These are phyloP conservation scores for Cephalopachus bancanus DNA, from an alignment of 2,797 vertebrate genomes.

Conservation along the genomic window DNA sequence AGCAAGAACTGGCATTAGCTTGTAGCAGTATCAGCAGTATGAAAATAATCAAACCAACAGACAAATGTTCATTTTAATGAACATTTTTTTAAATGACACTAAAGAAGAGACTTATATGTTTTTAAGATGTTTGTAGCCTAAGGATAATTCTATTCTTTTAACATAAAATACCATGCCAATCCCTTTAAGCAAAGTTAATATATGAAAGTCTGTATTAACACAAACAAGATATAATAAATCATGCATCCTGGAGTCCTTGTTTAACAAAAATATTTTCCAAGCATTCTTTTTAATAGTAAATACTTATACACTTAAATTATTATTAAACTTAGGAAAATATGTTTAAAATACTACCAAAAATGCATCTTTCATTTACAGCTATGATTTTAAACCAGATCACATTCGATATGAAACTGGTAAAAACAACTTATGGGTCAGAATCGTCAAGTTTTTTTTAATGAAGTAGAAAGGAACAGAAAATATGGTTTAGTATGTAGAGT, in stretches of 20 bases:
- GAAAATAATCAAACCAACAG: not conserved
- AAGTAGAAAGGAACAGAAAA: slow-evolving; percentile 2
- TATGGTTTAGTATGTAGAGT: not conserved
- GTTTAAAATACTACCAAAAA: slow-evolving; percentile 43
- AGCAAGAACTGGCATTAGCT: not conserved
- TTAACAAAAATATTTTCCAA: slow-evolving; percentile 15
- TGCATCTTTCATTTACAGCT: not conserved
- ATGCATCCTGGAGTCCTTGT: not conserved
- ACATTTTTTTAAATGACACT: not conserved
- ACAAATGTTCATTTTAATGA: not conserved
- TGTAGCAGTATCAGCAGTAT: not conserved
- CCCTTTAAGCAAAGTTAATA: not conserved
- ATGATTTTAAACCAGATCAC: slow-evolving; percentile 2
- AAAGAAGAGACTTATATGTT: not conserved
- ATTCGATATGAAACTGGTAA: not conserved
- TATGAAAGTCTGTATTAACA: slow-evolving; percentile 11
- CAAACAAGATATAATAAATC: not conserved
- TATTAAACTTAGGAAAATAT: slow-evolving; percentile 14
- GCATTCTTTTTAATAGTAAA: not conserved
- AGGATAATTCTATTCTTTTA: not conserved
- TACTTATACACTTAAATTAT: not conserved
- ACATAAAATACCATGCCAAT: not conserved
- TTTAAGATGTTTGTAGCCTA: not conserved
- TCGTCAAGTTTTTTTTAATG: not conserved
- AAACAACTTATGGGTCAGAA: not conserved